phyloP scores from a whole-genome alignment of 2,797 vertebrate genomes.

The Poeciliopsis paucimaculata region DNA sequence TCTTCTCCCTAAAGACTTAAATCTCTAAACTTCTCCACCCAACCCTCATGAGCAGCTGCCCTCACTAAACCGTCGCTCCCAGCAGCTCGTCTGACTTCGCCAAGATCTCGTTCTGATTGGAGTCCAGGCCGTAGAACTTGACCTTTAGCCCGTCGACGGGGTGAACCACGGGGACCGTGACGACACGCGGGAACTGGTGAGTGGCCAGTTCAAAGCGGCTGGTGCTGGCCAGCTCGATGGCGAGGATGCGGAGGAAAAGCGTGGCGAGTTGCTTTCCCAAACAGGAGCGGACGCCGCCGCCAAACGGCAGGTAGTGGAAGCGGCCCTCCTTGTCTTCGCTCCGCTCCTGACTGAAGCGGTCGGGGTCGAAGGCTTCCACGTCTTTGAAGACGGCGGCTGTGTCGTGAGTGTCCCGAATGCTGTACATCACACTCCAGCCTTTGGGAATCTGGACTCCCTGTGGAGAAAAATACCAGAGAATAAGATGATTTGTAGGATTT shows the following conservation, averaged over 20 bases:
- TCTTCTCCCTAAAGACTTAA: constrained; percentile 60
- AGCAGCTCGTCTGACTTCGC: constrained; percentile 91
- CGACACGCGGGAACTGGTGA: constrained; percentile 90
- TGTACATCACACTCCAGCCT: constrained; percentile 99
- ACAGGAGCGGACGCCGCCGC: constrained; percentile 93
- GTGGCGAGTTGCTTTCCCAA: constrained; percentile 96
- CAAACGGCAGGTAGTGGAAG: constrained; percentile 97
- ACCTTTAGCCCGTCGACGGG: constrained; percentile 93
- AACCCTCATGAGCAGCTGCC: constrained; percentile 1
- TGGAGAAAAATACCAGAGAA: not conserved
- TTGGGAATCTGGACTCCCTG: constrained; percentile 98
- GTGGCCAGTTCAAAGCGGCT: constrained; percentile 95
- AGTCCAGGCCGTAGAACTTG: constrained; percentile 96
- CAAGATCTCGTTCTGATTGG: constrained; percentile 98
- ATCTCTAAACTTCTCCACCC: constrained; percentile 25
- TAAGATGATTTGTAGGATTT: not conserved
- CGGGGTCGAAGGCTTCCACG: constrained; percentile 90
- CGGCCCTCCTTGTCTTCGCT: constrained; percentile 93
- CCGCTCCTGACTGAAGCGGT: constrained; percentile 91
- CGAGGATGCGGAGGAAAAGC: constrained; percentile 93
- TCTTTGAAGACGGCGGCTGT: constrained; percentile 94
- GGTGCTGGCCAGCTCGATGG: constrained; percentile 92
- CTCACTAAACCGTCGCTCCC: constrained; percentile 87
- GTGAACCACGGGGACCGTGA: constrained; percentile 94
- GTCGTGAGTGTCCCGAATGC: constrained; percentile 97